phyloP scores from a whole-genome alignment of 2,113 vertebrate genomes.

The Taurulus bubalis region DNA sequence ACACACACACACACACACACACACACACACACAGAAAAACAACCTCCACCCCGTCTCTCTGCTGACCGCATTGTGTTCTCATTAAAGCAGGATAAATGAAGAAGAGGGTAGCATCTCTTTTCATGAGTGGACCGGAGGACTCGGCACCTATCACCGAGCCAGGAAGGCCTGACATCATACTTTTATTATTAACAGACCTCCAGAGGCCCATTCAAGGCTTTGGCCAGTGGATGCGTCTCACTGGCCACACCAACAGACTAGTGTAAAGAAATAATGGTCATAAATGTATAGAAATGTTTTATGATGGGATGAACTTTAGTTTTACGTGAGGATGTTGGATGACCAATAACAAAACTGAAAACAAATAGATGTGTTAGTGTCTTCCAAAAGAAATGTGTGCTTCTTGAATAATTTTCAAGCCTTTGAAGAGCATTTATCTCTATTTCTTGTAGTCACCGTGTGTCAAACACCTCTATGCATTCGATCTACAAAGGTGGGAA shows the following conservation, averaged over 20 bases:
- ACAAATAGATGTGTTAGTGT: not conserved
- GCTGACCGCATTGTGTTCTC: conserved; percentile 34
- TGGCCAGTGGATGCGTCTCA: not conserved
- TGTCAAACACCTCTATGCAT: not conserved
- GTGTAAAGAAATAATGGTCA: not conserved
- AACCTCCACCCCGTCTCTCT: not conserved
- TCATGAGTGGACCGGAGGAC: conserved; percentile 24
- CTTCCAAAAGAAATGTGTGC: not conserved
- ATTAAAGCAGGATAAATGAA: conserved; percentile 59
- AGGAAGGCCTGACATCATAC: conserved; percentile 15
- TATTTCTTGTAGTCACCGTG: not conserved
- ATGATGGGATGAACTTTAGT: not conserved
- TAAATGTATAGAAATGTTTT: not conserved
- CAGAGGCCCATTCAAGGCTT: conserved; percentile 19
- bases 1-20: conserved; percentile 5
- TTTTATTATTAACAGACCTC: conserved; percentile 26
- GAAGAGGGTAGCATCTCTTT: conserved; percentile 44
- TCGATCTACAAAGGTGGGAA: not conserved
- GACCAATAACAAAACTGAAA: not conserved
- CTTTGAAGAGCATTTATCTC: not conserved
- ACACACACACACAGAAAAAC: not conserved
- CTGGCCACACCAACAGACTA: not conserved
- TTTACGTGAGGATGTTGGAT: not conserved
- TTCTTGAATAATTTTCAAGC: not conserved
- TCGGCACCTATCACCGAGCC: conserved; percentile 5